Base-by-base conservation (phyloP, 2,113 vertebrate species). In the Gambusia holbrooki region DNA sequence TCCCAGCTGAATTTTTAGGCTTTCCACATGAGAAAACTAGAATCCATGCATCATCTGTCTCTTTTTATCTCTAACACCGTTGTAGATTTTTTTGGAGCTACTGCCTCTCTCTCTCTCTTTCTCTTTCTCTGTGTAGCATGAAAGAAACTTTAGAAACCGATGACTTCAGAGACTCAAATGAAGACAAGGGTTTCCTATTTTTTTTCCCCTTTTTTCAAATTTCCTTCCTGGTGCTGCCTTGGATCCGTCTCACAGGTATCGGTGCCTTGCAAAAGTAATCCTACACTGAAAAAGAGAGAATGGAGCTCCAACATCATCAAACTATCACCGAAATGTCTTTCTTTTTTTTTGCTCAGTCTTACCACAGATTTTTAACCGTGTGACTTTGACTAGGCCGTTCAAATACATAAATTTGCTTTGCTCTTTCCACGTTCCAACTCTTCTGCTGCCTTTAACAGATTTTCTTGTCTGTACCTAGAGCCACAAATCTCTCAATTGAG, bases 111-210 rank as follows among this genome's bases (percentile, higher is more conserved):
- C 45, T 48, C 4, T 48, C 8, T 35, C 8, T 35, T 0, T 35
- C 2, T 35, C 9, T 10, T 9, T 11, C 10, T 37, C 10, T 37
- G 35, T 37, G 45, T 48, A 48, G 5, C 45, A 48, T 88, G 70
- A 93, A 90, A 88, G 79, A 72, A 66, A 72, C 60, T 76, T 82
- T 61, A 80, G 68, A 80, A 81, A 54, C 62, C 65, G 69, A 64
- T 80, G 63, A 84, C 86, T 89, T 90, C 74, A 92, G 90, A 91
- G 86, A 60, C 71, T 84, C 62, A 69, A 40, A 6, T 12, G 19
- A 58, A n/a, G 22, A 0, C 25, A n/a, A 22, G 51, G 9, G 22
- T 25, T 25, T 58, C 10, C 51, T n/a, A 15, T 48, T 48, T 48
- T 17, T 2, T 19, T 1, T 1, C 30, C 30, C 30, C 30, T 33